Conservation (phyloP, 2,888 invertebrate species). For the Lasioglossum lativentre region DNA sequence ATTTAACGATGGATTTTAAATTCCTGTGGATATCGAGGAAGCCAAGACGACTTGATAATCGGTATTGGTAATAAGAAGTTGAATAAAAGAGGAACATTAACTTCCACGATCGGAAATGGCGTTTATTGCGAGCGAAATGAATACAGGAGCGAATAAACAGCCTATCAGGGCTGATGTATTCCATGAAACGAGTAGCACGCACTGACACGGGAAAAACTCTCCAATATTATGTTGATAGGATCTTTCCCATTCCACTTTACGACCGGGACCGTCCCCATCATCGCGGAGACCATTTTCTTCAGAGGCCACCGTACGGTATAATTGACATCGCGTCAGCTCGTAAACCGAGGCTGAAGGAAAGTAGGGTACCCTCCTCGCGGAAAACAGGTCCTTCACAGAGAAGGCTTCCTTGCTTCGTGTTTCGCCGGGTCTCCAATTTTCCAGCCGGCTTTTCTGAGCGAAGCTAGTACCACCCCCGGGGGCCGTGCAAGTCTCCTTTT, state of each 20-base stretch:
- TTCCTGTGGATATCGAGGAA: no score
- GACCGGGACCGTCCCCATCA: background rate
- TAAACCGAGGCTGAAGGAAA: constrained; percentile 47
- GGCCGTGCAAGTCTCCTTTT: constrained; percentile 60
- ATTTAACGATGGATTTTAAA: background rate
- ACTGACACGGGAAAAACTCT: background rate
- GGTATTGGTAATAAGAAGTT: background rate
- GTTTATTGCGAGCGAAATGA: background rate
- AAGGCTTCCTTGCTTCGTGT: constrained; percentile 50
- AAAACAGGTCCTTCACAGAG: constrained; percentile 50
- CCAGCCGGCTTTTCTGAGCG: constrained; percentile 60
- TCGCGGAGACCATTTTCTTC: constrained; percentile 7
- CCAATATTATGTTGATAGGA: constrained; percentile 3
- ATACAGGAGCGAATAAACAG: background rate
- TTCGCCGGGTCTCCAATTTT: constrained; percentile 73
- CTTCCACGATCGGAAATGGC: background rate
- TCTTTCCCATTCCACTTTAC: constrained; percentile 4
- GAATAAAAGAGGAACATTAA: background rate
- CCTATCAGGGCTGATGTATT: background rate
- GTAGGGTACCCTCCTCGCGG: constrained; percentile 40
- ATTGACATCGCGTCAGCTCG: constrained; percentile 42
- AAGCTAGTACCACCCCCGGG: constrained; percentile 37
- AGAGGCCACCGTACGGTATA: constrained; percentile 28
- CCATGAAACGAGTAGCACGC: background rate
- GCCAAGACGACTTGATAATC: background rate